These are phyloP conservation scores for Heliocidaris erythrogramma DNA, from an alignment of 35 echinoderm and acorn worm species.

Conservation along the genomic window DNA sequence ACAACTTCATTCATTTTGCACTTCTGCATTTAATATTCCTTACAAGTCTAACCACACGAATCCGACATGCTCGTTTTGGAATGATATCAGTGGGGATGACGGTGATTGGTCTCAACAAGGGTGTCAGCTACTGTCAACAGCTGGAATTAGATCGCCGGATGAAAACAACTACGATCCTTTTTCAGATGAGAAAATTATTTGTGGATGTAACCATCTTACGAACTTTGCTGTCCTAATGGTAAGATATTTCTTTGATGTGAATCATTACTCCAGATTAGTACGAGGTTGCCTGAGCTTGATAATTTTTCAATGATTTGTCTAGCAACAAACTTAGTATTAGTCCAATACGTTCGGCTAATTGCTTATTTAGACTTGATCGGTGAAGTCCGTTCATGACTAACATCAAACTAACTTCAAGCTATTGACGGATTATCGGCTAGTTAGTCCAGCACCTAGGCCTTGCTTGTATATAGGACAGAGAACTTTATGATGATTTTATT, in stretches of 20 bases:
- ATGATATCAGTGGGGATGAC: not conserved
- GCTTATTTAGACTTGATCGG: too few species aligned
- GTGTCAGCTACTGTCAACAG: not conserved
- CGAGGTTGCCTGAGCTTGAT: too few species aligned
- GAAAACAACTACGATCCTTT: not conserved
- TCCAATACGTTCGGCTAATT: too few species aligned
- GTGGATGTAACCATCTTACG: constrained; percentile 1
- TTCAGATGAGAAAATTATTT: not conserved
- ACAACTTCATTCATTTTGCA: not conserved
- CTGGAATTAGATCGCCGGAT: not conserved
- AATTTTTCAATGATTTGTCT: too few species aligned
- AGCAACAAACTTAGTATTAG: too few species aligned
- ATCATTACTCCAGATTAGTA: too few species aligned
- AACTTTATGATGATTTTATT: too few species aligned
- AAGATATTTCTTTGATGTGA: not conserved
- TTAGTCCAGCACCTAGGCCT: too few species aligned
- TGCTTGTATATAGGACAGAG: too few species aligned
- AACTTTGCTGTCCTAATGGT: constrained; percentile 30
- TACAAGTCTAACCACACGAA: not conserved
- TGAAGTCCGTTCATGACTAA: too few species aligned
- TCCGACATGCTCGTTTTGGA: not conserved
- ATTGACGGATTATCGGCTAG: too few species aligned
- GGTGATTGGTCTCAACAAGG: not conserved
- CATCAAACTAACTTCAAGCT: too few species aligned
- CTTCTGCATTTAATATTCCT: not conserved